Evolutionary conservation across 2,888 invertebrate genomes (phyloP).

Genomic region (Callosobruchus maculatus): DNA sequence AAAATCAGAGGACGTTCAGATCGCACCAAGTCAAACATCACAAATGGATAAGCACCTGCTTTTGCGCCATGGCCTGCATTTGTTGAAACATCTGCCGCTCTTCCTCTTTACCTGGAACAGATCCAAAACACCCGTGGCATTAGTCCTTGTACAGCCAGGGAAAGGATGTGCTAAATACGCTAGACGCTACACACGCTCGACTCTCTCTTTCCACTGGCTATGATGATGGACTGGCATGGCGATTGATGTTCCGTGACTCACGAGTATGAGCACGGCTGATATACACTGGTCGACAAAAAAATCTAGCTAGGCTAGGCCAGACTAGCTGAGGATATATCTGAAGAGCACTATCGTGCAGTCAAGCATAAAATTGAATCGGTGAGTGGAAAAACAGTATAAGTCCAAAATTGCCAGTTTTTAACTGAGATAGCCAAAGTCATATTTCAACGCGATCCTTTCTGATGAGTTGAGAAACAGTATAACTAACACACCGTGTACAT

Average conservation of each 20-base stretch:
- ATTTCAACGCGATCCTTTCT: no score
- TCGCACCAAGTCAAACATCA: slow-evolving; percentile 5
- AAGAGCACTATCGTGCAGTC: no score
- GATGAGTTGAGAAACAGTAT: no score
- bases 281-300: neutral
- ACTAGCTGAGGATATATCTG: no score
- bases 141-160: slow-evolving; percentile 31
- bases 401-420: no score
- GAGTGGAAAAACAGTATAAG: no score
- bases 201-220: neutral
- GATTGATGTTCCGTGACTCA: slow-evolving; percentile 1
- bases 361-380: no score
- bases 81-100: slow-evolving; percentile 95
- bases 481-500: no score
- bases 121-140: slow-evolving; percentile 42
- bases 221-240: neutral
- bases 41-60: slow-evolving; percentile 70
- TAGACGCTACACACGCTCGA: neutral
- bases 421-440: no score
- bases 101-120: slow-evolving; percentile 87
- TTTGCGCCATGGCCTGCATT: slow-evolving; percentile 95
- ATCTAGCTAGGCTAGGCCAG: no score
- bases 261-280: slow-evolving; percentile 19
- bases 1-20: neutral
- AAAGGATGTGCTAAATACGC: neutral